Evolutionary conservation across 2,797 vertebrate genomes (phyloP).

Genomic region (Selene dorsalis): DNA sequence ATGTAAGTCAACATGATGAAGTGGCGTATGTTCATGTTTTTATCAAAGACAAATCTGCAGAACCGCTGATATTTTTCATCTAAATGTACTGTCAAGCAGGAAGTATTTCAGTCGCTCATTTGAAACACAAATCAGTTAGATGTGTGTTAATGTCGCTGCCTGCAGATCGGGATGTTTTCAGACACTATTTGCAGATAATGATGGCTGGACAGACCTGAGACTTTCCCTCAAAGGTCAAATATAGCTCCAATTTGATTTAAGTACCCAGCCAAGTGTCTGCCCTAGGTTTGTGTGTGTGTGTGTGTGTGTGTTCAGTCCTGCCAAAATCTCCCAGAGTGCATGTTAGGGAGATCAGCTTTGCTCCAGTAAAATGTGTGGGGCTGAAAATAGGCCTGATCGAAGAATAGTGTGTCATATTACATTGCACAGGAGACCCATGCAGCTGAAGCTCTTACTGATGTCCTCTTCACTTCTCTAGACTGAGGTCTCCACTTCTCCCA

Average conservation of each 20-base stretch:
- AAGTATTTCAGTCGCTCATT: neutral
- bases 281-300: neutral
- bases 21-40: neutral
- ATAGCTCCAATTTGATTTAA: conserved; percentile 64
- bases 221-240: conserved; percentile 73
- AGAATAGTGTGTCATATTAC: conserved; percentile 79
- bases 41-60: neutral
- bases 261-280: conserved; percentile 54
- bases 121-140: neutral
- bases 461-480: conserved; percentile 66
- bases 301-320: conserved; percentile 26
- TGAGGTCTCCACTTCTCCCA: conserved; percentile 60
- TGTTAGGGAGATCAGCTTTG: conserved; percentile 75
- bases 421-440: conserved; percentile 73
- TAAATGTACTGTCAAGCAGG: neutral
- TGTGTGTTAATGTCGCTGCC: conserved; percentile 8
- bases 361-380: conserved; percentile 74
- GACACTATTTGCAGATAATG: conserved; percentile 27
- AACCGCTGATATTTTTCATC: neutral
- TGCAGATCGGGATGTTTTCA: conserved; percentile 32
- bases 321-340: conserved; percentile 66
- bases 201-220: conserved; percentile 48
- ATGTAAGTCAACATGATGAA: conserved; percentile 18
- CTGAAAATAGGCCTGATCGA: conserved; percentile 82
- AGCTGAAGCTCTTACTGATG: conserved; percentile 64